These are phyloP conservation scores for Drosophila kurseongensis DNA, from an alignment of 1,140 invertebrate species.

Conservation along the genomic window DNA sequence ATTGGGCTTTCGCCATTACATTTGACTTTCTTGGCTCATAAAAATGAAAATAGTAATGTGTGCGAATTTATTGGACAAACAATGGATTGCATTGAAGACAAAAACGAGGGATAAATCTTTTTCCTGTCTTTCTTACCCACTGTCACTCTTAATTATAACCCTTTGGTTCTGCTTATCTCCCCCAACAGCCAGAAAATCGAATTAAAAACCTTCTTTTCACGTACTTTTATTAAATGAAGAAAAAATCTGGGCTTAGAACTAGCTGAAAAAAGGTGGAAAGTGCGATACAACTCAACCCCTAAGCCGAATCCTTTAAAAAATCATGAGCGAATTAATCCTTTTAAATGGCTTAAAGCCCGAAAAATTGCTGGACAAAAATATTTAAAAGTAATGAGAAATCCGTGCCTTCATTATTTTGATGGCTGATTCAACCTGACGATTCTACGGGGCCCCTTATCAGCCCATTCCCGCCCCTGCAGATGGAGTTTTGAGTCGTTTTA, in stretches of 20 bases:
- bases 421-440: slow-evolving; percentile 78
- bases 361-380: slow-evolving; percentile 68
- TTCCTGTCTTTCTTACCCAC: background rate
- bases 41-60: slow-evolving; percentile 42
- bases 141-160: slow-evolving; percentile 45
- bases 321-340: slow-evolving; percentile 64
- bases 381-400: slow-evolving; percentile 75
- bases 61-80: slow-evolving; percentile 45
- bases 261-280: slow-evolving; percentile 35
- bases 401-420: slow-evolving; percentile 78
- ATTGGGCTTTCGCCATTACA: background rate
- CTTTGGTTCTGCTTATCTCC: slow-evolving; percentile 39
- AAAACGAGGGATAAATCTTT: slow-evolving; percentile 2
- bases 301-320: slow-evolving; percentile 58
- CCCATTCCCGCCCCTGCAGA: slow-evolving; percentile 42
- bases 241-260: slow-evolving; percentile 35
- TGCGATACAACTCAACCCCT: slow-evolving; percentile 41
- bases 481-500: slow-evolving; percentile 3
- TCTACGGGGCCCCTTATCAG: slow-evolving; percentile 60
- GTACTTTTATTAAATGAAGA: slow-evolving; percentile 31
- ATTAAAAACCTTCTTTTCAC: slow-evolving; percentile 66
- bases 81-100: slow-evolving; percentile 8
- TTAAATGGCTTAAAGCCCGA: slow-evolving; percentile 67
- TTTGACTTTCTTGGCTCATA: slow-evolving; percentile 50
- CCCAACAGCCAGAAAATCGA: slow-evolving; percentile 50